Evolutionary conservation across 2,888 invertebrate species (phyloP).

Genomic region (Apamea epomidion): DNA sequence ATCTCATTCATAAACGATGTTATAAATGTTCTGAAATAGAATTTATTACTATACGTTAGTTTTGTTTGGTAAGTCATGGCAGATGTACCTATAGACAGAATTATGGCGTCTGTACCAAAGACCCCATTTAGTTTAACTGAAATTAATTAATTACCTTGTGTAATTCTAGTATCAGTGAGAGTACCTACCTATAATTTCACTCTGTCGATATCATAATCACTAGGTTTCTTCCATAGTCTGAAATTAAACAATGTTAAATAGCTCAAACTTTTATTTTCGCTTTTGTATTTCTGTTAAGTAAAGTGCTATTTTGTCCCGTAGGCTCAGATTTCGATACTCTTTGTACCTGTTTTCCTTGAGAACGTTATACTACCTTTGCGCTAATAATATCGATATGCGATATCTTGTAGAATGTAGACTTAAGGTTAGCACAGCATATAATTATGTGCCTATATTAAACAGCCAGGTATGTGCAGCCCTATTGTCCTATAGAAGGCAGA

Average conservation of each 20-base stretch:
- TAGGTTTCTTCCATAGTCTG: background rate
- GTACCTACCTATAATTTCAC: background rate
- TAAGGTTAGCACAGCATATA: constrained; percentile 48
- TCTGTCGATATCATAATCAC: background rate
- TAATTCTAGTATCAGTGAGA: background rate
- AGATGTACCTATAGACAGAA: background rate
- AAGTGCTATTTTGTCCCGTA: constrained; percentile 23
- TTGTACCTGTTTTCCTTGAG: constrained; percentile 62
- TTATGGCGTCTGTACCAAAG: background rate
- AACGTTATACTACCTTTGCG: constrained; percentile 48
- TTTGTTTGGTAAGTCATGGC: constrained; percentile 2
- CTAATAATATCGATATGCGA: constrained; percentile 61
- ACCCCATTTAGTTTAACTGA: background rate
- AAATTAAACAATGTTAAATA: background rate
- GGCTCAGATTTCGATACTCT: constrained; percentile 54
- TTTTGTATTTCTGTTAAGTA: background rate
- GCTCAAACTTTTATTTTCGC: background rate
- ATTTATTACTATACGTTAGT: constrained; percentile 18
- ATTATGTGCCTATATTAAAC: constrained; percentile 36
- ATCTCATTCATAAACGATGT: constrained; percentile 54
- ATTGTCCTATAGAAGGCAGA: constrained; percentile 59
- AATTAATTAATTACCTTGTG: background rate
- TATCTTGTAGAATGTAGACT: constrained; percentile 63
- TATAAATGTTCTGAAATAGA: constrained; percentile 9
- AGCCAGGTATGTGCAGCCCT: constrained; percentile 31